Base-by-base conservation (phyloP, 2,113 vertebrate species). In the Hymenochirus boettgeri region DNA sequence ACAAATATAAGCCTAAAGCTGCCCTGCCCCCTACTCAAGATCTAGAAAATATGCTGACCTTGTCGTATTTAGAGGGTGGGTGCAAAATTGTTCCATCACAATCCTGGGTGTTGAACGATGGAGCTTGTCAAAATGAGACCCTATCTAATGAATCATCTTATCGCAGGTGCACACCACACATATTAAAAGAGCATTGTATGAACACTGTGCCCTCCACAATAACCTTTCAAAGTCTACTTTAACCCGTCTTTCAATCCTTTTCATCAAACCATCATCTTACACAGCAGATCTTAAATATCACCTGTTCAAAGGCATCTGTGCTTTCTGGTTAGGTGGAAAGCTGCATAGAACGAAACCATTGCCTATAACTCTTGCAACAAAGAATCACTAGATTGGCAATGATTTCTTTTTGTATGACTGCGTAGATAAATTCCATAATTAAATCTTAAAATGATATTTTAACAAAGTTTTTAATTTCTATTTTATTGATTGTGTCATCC, bases 71-170 rank as follows among this genome's bases (percentile, higher is more conserved):
- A 88, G 88, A 88, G 89, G 89, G 89, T 78, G 82, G 89, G 87
- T 91, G 84, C 85, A 89, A 90, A 90, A 96, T 96, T 95, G 92
- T 92, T 92, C 92, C 92, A 88, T 97, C 93, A 93, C 90, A 92
- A 91, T 89, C 91, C 89, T 74, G 77, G 93, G 90, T 91, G 89
- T 93, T 98, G 96, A 99, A 97, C 88, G 89, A 97, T 99, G 92
- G 88, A 77, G 85, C 92, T 95, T 97, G 95, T 99, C 95, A 96
- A 88, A 88, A 85, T 85, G 76, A 82, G 76, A 82, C 87, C 81
- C 86, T 87, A 86, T 92, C 94, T 94, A 95, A 97, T 99, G 94
- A 97, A 98, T 97, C 94, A 98, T 96, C 92, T 95, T 93, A 95
- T 96, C 92, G 87, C 90, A 92, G 91, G 91, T 91, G 89, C 90